Evolutionary conservation across 2,888 invertebrate species (phyloP).

Genomic region (Perdita meconis): DNA sequence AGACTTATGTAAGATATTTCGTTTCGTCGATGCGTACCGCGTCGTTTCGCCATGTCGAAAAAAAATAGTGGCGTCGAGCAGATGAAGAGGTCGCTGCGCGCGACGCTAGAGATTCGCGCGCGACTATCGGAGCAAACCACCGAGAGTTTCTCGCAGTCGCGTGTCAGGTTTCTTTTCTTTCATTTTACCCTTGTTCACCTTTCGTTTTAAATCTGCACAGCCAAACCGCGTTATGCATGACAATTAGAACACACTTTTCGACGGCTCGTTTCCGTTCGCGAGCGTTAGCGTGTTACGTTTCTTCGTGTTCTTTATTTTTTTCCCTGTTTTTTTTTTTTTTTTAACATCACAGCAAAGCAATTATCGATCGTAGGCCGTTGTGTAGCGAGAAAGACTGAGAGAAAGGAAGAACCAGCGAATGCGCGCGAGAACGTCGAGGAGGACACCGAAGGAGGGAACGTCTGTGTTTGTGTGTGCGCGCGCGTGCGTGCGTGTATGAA

Average conservation of each 20-base stretch:
- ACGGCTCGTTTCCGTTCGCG: conserved; percentile 66
- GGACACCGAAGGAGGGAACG: not conserved
- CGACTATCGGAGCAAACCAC: not conserved
- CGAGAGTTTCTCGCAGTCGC: conserved; percentile 26
- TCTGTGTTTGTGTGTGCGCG: conserved; percentile 1
- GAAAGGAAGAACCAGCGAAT: conserved; percentile 21
- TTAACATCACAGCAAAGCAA: conserved; percentile 77
- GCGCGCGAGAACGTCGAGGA: conserved; percentile 25
- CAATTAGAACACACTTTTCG: conserved; percentile 64
- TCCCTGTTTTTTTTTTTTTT: conserved; percentile 24
- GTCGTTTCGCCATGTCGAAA: conserved; percentile 3
- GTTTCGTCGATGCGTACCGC: conserved; percentile 51
- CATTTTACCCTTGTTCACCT: not conserved
- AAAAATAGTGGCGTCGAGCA: not conserved
- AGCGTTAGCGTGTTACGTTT: conserved; percentile 63
- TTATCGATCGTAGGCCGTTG: conserved; percentile 73
- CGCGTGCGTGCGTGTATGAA: conserved; percentile 30
- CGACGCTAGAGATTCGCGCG: conserved; percentile 7
- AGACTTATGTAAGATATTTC: conserved; percentile 72
- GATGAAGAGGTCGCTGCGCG: conserved; percentile 8
- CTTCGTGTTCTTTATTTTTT: not conserved
- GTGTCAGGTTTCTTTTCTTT: conserved; percentile 21
- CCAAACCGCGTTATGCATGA: conserved; percentile 69
- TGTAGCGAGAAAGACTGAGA: conserved; percentile 60
- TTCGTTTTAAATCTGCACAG: conserved; percentile 46